A percentile compares a stretch with the other conserved stretches of the same genome.
These are phyloP conservation scores for Paratrypauchen microcephalus DNA, from an alignment of 2,797 vertebrate species.

Conservation along the genomic window DNA sequence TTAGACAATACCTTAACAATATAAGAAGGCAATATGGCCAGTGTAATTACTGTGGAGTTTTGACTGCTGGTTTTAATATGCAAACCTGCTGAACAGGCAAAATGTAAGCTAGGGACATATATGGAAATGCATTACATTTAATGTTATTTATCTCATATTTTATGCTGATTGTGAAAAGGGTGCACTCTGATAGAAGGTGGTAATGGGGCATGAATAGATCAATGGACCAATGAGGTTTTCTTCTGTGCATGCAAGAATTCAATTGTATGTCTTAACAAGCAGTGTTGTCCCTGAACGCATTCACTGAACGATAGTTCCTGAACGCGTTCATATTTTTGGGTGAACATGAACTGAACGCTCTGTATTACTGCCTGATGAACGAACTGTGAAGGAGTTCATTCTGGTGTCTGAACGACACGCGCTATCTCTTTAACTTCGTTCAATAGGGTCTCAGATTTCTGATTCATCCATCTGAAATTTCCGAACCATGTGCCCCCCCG, in stretches of 20 bases:
- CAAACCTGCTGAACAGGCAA: constrained; percentile 6
- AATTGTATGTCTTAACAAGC: neutral
- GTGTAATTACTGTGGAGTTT: constrained; percentile 11
- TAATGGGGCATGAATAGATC: neutral
- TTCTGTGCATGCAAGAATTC: neutral
- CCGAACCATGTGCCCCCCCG: too few species aligned
- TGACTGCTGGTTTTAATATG: constrained; percentile 14
- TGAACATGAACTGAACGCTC: too few species aligned
- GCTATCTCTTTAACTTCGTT: too few species aligned
- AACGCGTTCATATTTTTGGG: too few species aligned
- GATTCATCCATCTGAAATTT: too few species aligned
- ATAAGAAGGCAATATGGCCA: constrained; percentile 8
- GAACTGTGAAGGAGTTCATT: too few species aligned
- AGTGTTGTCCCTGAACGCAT: too few species aligned
- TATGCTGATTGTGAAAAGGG: neutral
- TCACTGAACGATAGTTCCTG: too few species aligned
- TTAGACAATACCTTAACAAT: constrained; percentile 24
- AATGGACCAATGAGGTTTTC: neutral
- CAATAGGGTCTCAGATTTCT: too few species aligned
- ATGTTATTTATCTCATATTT: neutral
- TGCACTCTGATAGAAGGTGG: neutral
- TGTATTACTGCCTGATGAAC: too few species aligned
- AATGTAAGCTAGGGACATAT: neutral
- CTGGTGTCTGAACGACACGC: too few species aligned
- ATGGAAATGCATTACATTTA: neutral